A percentile compares a stretch with the other conserved stretches of the same genome.
Conservation (phyloP, 2,113 vertebrate genomes). For the Misgurnus mizolepis region DNA sequence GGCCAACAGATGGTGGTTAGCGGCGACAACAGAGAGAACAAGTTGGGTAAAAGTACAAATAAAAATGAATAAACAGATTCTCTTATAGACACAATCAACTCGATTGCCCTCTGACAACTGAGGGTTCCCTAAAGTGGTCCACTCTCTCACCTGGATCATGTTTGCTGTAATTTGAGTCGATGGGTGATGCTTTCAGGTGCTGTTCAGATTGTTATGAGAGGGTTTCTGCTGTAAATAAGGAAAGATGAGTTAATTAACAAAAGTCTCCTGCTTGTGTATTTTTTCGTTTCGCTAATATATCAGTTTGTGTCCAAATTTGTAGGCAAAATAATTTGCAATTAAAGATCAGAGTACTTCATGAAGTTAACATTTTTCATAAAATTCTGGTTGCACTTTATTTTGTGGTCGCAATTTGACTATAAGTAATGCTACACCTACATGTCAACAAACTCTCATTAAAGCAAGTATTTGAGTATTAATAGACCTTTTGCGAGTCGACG, state of each 20-base stretch:
- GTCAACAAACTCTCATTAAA: too few relatives aligned
- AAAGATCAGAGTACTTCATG: too few relatives aligned
- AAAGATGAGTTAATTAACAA: not conserved
- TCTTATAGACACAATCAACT: slow-evolving; percentile 29
- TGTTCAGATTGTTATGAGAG: not conserved
- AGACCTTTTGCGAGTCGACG: too few relatives aligned
- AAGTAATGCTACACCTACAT: too few relatives aligned
- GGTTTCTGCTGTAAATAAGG: not conserved
- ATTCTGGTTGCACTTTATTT: too few relatives aligned
- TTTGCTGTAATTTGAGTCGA: not conserved
- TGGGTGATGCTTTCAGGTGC: not conserved
- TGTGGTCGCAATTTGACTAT: too few relatives aligned
- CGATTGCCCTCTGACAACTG: slow-evolving; percentile 13
- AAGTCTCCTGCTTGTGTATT: too few relatives aligned
- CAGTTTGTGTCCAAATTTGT: too few relatives aligned
- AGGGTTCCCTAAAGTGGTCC: slow-evolving; percentile 5
- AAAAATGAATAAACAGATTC: slow-evolving; percentile 29
- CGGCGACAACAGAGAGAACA: slow-evolving; percentile 20
- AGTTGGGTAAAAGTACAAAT: not conserved
- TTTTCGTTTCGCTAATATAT: too few relatives aligned
- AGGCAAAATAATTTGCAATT: too few relatives aligned
- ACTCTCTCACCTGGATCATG: not conserved
- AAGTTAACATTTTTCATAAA: too few relatives aligned
- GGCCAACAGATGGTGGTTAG: slow-evolving; percentile 66
- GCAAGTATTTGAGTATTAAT: too few relatives aligned